A percentile compares a stretch with the other conserved stretches of the same genome.
Evolutionary conservation across 2,888 invertebrate genomes (phyloP).

Genomic region (Lagria hirta): DNA sequence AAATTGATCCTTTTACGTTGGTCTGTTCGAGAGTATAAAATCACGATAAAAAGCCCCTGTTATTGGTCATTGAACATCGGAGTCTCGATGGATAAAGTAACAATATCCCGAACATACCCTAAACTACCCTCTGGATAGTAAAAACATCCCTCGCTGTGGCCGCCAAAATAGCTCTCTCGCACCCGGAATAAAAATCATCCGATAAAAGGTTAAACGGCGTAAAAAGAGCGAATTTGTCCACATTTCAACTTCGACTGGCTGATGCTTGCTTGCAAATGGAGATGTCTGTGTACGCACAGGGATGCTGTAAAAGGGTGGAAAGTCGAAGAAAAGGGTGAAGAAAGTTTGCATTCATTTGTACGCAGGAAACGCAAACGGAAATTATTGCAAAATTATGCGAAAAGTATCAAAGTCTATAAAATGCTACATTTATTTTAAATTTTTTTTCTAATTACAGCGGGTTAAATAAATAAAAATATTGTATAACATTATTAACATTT

Average conservation of each 20-base stretch:
- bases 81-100: constrained; percentile 24
- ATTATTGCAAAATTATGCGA: no score
- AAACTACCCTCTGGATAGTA: constrained; percentile 29
- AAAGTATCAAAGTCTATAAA: no score
- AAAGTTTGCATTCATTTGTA: no score
- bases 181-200: constrained; percentile 19
- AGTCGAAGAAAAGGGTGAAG: no score
- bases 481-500: no score
- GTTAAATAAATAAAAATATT: no score
- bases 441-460: no score
- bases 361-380: no score
- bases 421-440: no score
- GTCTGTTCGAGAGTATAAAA: constrained; percentile 18
- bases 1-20: constrained; percentile 16
- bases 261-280: no score
- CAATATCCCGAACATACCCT: constrained; percentile 26
- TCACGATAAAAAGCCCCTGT: constrained; percentile 24
- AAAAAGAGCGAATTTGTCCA: constrained; percentile 21
- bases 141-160: constrained; percentile 23
- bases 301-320: no score
- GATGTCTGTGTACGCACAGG: no score
- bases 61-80: constrained; percentile 30
- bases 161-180: constrained; percentile 2
- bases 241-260: constrained; percentile 15
- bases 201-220: constrained; percentile 24